phyloP scores from a whole-genome alignment of 2,888 invertebrate genomes.

The Coelinius sp. region DNA sequence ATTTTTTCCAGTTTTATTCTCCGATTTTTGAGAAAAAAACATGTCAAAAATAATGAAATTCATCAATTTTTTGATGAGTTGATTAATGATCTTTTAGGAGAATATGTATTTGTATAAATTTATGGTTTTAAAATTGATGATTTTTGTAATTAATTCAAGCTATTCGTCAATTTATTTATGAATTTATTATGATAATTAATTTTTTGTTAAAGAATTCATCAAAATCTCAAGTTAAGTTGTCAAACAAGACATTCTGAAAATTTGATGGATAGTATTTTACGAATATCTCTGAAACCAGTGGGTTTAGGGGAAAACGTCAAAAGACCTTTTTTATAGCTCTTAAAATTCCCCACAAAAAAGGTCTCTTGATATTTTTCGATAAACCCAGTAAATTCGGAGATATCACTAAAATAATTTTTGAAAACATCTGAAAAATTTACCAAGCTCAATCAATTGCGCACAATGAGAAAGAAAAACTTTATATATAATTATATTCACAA shows the following conservation, averaged over 20 bases:
- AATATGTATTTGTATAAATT: neutral
- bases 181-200: neutral
- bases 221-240: too few species aligned
- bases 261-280: too few species aligned
- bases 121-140: neutral
- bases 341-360: too few species aligned
- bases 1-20: neutral
- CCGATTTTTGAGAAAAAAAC: too few species aligned
- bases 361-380: too few species aligned
- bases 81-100: neutral
- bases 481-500: constrained; percentile 25
- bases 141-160: neutral
- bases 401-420: neutral
- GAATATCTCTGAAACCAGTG: too few species aligned
- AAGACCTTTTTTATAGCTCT: too few species aligned
- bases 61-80: neutral
- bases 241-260: too few species aligned
- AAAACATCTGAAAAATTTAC: neutral
- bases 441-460: neutral
- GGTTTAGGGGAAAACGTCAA: too few species aligned
- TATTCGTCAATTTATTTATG: neutral
- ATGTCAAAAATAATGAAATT: neutral
- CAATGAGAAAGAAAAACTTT: neutral
- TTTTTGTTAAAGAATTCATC: too few species aligned
- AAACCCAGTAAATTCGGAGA: neutral